phyloP scores from a whole-genome alignment of 2,888 invertebrate species.

The Brachylomia viminalis region DNA sequence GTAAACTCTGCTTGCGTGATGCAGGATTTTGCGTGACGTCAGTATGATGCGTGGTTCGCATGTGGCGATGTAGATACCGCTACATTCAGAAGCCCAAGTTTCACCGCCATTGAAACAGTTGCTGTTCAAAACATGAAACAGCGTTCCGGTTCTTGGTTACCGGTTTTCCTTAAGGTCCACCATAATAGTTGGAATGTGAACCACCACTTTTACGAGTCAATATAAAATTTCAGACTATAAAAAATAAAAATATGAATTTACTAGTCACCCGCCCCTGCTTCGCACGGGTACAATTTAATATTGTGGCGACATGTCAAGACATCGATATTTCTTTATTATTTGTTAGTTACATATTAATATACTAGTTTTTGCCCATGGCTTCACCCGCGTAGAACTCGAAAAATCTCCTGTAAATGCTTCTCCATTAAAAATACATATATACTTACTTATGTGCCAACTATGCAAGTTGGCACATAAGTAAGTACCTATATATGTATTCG shows the following conservation, averaged over 20 bases:
- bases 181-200: constrained; percentile 1
- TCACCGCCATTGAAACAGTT: not conserved
- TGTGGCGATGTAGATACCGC: too few species aligned
- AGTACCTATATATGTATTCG: too few species aligned
- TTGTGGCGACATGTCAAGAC: not conserved
- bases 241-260: not conserved
- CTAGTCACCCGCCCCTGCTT: not conserved
- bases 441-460: too few species aligned
- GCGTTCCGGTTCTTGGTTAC: not conserved
- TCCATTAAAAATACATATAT: too few species aligned
- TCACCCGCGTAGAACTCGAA: too few species aligned
- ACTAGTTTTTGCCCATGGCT: too few species aligned
- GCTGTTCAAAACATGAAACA: not conserved
- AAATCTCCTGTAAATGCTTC: too few species aligned
- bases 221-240: not conserved
- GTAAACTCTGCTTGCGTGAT: too few species aligned
- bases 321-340: not conserved
- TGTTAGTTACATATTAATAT: not conserved
- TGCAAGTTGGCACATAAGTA: too few species aligned
- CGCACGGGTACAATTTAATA: not conserved
- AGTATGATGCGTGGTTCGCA: too few species aligned
- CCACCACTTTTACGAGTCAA: not conserved
- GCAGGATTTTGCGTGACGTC: too few species aligned
- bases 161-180: not conserved
- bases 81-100: too few species aligned